Conservation (phyloP, 2,888 invertebrate species). For the Ceratothoa steindachneri region DNA sequence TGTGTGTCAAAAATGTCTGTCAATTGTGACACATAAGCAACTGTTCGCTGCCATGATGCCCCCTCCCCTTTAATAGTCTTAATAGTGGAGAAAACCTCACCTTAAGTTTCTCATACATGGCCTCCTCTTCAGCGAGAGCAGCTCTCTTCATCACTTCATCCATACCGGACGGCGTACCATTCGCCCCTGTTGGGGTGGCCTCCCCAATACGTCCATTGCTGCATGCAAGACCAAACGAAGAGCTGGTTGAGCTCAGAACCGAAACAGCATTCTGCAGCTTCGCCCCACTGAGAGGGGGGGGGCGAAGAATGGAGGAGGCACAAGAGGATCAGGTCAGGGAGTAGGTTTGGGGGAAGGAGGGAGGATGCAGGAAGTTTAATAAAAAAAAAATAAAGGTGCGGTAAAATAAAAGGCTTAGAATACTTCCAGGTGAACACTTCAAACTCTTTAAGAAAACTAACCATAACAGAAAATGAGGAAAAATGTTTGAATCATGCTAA, state of each 20-base stretch:
- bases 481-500: too few species aligned
- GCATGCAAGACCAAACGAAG: conserved; percentile 74
- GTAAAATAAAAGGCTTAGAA: too few species aligned
- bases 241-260: conserved; percentile 80
- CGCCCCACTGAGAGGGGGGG: conserved; percentile 69
- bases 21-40: too few species aligned
- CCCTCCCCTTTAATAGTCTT: too few species aligned
- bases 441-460: too few species aligned
- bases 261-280: conserved; percentile 85
- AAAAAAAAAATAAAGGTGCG: too few species aligned
- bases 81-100: too few species aligned
- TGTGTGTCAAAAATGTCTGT: too few species aligned
- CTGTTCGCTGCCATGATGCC: too few species aligned
- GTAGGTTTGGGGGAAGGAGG: not conserved
- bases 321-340: conserved; percentile 12
- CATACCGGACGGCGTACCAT: conserved; percentile 57
- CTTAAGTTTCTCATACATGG: conserved; percentile 92
- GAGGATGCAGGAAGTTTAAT: too few species aligned
- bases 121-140: conserved; percentile 91
- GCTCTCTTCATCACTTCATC: conserved; percentile 81
- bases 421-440: too few species aligned
- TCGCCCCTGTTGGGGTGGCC: conserved; percentile 61
- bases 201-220: conserved; percentile 42
- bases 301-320: conserved; percentile 48
- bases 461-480: too few species aligned